phyloP scores from a whole-genome alignment of 2,888 invertebrate genomes.

The Ommatoiulus sabulosus region DNA sequence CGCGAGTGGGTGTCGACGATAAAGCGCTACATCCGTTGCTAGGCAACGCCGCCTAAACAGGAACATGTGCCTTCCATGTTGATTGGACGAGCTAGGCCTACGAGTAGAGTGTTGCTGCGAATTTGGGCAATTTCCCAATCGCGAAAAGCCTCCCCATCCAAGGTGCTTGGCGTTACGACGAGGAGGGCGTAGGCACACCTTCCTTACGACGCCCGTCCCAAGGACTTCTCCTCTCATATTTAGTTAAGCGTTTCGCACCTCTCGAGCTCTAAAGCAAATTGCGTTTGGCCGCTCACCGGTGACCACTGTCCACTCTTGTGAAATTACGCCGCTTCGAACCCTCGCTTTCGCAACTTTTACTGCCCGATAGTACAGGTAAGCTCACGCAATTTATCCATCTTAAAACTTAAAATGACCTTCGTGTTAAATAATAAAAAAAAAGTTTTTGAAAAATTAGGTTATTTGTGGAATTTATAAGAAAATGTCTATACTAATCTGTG shows the following conservation, averaged over 20 bases:
- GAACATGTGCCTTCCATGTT: constrained; percentile 18
- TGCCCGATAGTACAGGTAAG: background rate
- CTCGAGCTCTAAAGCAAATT: background rate
- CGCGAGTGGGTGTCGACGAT: background rate
- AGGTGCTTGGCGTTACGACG: background rate
- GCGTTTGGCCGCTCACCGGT: background rate
- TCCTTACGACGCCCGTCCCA: background rate
- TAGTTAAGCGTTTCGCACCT: background rate
- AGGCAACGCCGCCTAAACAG: constrained; percentile 44
- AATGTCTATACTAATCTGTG: no score
- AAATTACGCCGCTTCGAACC: background rate
- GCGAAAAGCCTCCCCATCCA: background rate
- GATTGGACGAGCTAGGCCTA: background rate
- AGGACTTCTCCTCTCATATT: background rate
- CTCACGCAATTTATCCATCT: background rate
- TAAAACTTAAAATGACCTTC: no score
- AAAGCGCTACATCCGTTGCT: background rate
- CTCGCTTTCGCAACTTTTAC: background rate
- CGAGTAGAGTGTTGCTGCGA: background rate
- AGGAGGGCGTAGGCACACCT: constrained; percentile 27
- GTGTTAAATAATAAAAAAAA: no score
- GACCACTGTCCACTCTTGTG: background rate
- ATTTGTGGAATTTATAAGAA: no score
- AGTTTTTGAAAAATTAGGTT: no score
- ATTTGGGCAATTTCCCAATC: constrained; percentile 11